Percentiles rank a stretch among this genome's conserved stretches.
phyloP scores from a whole-genome alignment of 2,888 invertebrate species.

The Stegana nigrithorax region DNA sequence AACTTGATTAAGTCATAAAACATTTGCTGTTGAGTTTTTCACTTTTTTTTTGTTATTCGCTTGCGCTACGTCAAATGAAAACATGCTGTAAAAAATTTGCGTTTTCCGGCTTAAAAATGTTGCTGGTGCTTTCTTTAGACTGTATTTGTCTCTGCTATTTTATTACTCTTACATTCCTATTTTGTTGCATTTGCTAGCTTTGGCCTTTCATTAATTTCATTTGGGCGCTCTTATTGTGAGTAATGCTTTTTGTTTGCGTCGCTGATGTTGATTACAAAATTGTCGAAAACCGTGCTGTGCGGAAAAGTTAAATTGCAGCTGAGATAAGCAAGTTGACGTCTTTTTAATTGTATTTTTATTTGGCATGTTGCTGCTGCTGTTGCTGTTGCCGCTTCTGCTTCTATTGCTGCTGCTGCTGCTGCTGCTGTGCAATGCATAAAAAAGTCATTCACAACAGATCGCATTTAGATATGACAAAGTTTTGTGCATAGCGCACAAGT shows the following conservation, averaged over 20 bases:
- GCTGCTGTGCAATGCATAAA: too few species aligned
- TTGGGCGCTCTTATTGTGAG: conserved; percentile 32
- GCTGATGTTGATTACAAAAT: conserved; percentile 54
- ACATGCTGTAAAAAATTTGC: not conserved
- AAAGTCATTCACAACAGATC: conserved; percentile 2
- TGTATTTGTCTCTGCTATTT: conserved; percentile 6
- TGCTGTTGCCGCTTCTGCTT: too few species aligned
- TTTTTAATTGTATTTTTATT: conserved; percentile 16
- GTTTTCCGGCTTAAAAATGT: conserved; percentile 8
- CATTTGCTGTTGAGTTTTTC: conserved; percentile 55
- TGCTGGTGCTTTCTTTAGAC: not conserved
- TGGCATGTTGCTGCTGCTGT: not conserved
- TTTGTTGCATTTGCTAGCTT: too few species aligned
- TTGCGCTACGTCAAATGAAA: not conserved
- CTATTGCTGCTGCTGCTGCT: too few species aligned
- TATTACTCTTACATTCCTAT: not conserved
- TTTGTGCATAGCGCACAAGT: too few species aligned
- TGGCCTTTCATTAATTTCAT: not conserved
- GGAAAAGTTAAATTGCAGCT: not conserved
- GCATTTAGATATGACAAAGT: not conserved
- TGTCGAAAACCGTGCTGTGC: conserved; percentile 34
- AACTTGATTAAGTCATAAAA: conserved; percentile 59
- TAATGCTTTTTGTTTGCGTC: conserved; percentile 59
- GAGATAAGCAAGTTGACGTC: conserved; percentile 3
- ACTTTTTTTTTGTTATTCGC: conserved; percentile 49